Conservation (phyloP, 2,113 vertebrate species). For the Microcebus griseorufus region DNA sequence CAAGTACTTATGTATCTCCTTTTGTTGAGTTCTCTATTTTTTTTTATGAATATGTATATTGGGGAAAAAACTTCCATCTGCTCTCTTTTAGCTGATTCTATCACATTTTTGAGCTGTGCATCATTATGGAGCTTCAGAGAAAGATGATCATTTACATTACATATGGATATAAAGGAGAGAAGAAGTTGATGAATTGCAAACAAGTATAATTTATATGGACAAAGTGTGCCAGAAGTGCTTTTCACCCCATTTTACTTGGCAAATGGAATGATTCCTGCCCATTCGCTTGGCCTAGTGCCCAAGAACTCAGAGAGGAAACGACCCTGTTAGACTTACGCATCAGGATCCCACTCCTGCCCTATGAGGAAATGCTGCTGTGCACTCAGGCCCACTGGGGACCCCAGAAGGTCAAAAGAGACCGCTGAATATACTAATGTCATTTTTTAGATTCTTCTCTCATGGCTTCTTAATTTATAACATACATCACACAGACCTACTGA, state of each 20-base stretch:
- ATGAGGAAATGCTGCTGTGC: background rate
- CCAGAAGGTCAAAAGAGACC: conserved; percentile 7
- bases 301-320: background rate
- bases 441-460: background rate
- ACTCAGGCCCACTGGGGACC: background rate
- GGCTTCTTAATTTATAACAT: conserved; percentile 23
- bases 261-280: conserved; percentile 65
- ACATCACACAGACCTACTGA: background rate
- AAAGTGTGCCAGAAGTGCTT: conserved; percentile 70
- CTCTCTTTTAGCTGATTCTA: conserved; percentile 77
- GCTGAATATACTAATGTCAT: background rate
- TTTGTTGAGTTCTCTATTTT: conserved; percentile 68
- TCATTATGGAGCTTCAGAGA: conserved; percentile 69
- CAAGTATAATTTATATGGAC: conserved; percentile 75
- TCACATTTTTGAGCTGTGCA: conserved; percentile 67
- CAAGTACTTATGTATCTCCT: conserved; percentile 34
- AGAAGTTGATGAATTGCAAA: conserved; percentile 78
- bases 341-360: background rate
- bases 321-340: background rate
- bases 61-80: conserved; percentile 63
- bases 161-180: conserved; percentile 69
- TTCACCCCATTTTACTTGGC: conserved; percentile 69
- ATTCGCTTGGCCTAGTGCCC: conserved; percentile 65
- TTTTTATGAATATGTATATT: conserved; percentile 76
- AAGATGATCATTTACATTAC: conserved; percentile 73